These are phyloP conservation scores for Beroe forskalii DNA, from an alignment of 37 sponge, comb jelly and placozoan genomes.

Conservation along the genomic window DNA sequence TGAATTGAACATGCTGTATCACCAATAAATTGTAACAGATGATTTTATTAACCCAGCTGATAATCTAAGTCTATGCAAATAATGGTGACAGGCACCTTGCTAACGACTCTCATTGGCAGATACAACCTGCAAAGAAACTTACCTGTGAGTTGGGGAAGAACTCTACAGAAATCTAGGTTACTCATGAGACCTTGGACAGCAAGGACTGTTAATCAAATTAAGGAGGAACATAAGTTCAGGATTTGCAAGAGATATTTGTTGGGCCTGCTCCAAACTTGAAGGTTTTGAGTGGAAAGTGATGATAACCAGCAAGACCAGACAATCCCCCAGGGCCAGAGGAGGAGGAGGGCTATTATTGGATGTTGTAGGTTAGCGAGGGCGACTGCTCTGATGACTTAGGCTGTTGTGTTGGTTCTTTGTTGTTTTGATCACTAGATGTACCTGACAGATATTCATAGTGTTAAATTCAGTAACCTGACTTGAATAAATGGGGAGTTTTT, in stretches of 20 bases:
- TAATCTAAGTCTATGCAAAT: too few relatives aligned
- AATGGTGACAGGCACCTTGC: too few relatives aligned
- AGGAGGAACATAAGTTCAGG: constrained; percentile 87
- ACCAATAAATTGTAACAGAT: too few relatives aligned
- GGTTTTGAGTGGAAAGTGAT: neutral
- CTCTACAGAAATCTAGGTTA: constrained; percentile 79
- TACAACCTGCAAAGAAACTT: too few relatives aligned
- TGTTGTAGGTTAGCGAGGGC: constrained; percentile 37
- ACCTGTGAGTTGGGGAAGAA: constrained; percentile 89
- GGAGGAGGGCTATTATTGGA: neutral
- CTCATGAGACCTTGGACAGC: constrained; percentile 72
- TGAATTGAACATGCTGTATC: too few relatives aligned
- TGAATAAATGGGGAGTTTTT: too few relatives aligned
- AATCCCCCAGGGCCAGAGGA: constrained; percentile 8
- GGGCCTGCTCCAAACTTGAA: constrained; percentile 52
- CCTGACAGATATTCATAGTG: too few relatives aligned
- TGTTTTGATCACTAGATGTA: constrained; percentile 77
- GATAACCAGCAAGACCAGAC: constrained; percentile 39
- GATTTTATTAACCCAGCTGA: too few relatives aligned
- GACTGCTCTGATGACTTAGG: constrained; percentile 5
- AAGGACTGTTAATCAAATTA: constrained; percentile 88
- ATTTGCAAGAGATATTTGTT: constrained; percentile 77
- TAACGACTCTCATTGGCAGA: too few relatives aligned
- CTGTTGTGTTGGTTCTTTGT: constrained; percentile 65
- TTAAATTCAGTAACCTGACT: too few relatives aligned